Conservation (phyloP, 2,888 invertebrate genomes). For the Macaria liturata region DNA sequence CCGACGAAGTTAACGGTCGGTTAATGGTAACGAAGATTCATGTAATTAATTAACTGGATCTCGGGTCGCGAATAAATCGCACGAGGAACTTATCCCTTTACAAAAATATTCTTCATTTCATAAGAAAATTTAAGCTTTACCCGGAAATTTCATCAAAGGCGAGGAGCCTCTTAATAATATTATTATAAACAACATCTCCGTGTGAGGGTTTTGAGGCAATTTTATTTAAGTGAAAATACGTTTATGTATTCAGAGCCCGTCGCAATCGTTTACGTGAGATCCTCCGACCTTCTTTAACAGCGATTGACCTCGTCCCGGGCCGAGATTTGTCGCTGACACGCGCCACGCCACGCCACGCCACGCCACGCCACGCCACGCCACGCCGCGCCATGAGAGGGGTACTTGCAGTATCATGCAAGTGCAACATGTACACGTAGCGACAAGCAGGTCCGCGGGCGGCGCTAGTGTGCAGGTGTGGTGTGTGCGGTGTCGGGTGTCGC, state of each 20-base stretch:
- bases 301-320: too few species aligned
- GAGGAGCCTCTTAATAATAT: constrained; percentile 1
- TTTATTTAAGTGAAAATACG: neutral
- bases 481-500: too few species aligned
- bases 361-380: too few species aligned
- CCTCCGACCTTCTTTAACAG: too few species aligned
- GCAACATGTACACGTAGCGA: too few species aligned
- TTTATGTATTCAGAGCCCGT: constrained; percentile 5
- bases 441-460: too few species aligned
- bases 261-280: neutral
- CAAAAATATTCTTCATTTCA: constrained; percentile 2
- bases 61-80: neutral
- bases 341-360: too few species aligned
- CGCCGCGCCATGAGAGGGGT: too few species aligned
- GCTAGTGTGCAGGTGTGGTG: too few species aligned
- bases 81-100: neutral
- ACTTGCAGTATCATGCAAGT: too few species aligned
- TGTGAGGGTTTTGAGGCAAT: constrained; percentile 1
- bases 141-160: constrained; percentile 6
- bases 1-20: constrained; percentile 1
- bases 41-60: constrained; percentile 13
- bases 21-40: constrained; percentile 13
- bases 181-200: neutral
- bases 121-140: constrained; percentile 1
- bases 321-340: too few species aligned